Evolutionary conservation across 2,888 invertebrate genomes (phyloP).

Genomic region (Brachyptera putata): DNA sequence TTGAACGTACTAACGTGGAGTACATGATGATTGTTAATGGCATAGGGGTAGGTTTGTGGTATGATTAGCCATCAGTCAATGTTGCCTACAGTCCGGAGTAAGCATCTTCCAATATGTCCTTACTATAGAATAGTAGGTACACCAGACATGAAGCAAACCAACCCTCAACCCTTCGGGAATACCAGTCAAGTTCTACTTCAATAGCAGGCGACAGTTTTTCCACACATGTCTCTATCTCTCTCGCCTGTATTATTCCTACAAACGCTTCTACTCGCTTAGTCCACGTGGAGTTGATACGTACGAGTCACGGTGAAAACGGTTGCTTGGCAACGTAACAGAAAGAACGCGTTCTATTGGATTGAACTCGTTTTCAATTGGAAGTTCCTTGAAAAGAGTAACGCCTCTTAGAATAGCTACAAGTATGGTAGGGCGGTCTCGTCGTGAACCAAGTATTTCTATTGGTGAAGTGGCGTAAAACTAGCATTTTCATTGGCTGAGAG

Average conservation of each 20-base stretch:
- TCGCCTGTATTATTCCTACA: not conserved
- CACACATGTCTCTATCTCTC: constrained; percentile 17
- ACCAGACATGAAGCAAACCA: constrained; percentile 24
- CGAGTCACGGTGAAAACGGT: constrained; percentile 27
- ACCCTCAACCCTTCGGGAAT: constrained; percentile 27
- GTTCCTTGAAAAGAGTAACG: constrained; percentile 30
- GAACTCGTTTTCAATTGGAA: constrained; percentile 32
- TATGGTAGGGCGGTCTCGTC: constrained; percentile 24
- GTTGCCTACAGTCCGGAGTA: constrained; percentile 1
- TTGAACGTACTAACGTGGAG: too few species aligned
- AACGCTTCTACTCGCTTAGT: constrained; percentile 23
- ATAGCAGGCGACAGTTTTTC: constrained; percentile 24
- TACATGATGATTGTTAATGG: constrained; percentile 10
- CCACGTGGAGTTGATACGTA: constrained; percentile 35
- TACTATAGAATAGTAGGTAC: constrained; percentile 15
- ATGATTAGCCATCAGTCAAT: constrained; percentile 19
- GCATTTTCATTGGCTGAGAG: constrained; percentile 31
- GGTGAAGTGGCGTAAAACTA: constrained; percentile 32
- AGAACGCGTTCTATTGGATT: constrained; percentile 33
- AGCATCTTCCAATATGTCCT: constrained; percentile 19
- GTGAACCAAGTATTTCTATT: constrained; percentile 23
- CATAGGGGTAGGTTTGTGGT: constrained; percentile 8
- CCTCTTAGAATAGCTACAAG: constrained; percentile 28
- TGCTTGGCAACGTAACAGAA: constrained; percentile 35
- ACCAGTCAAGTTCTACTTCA: constrained; percentile 33